These are phyloP conservation scores for Tridacna crocea DNA, from an alignment of 2,888 invertebrate genomes.

Conservation along the genomic window DNA sequence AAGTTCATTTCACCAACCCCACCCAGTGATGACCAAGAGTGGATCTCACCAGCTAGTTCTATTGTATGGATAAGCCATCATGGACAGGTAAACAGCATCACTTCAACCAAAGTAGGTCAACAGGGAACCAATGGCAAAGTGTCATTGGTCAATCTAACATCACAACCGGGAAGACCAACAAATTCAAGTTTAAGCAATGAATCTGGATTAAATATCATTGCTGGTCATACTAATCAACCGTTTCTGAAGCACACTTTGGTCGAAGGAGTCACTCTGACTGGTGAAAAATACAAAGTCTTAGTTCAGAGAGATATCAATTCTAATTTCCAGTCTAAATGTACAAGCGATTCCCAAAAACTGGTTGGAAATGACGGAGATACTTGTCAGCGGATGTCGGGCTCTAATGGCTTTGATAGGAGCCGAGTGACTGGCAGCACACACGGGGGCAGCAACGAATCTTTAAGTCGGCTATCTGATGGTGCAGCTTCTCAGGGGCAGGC, in stretches of 20 bases:
- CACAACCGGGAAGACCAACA: background rate
- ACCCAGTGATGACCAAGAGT: constrained; percentile 41
- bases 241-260: constrained; percentile 10
- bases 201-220: background rate
- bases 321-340: constrained; percentile 61
- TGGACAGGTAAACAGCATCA: constrained; percentile 21
- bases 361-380: constrained; percentile 64
- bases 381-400: constrained; percentile 74
- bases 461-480: constrained; percentile 68
- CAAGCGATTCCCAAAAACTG: constrained; percentile 42
- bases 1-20: constrained; percentile 61
- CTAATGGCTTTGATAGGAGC: constrained; percentile 74
- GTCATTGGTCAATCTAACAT: background rate
- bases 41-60: constrained; percentile 20
- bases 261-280: background rate
- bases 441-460: constrained; percentile 66
- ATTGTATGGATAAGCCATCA: constrained; percentile 16
- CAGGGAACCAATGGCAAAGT: constrained; percentile 15
- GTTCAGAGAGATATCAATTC: constrained; percentile 54
- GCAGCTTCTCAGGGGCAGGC: constrained; percentile 62
- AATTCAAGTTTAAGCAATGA: background rate
- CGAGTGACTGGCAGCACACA: constrained; percentile 75
- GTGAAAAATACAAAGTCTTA: constrained; percentile 29
- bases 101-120: background rate
- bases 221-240: background rate